Conservation (phyloP, 2,113 vertebrate genomes). For the Varanus komodoensis region DNA sequence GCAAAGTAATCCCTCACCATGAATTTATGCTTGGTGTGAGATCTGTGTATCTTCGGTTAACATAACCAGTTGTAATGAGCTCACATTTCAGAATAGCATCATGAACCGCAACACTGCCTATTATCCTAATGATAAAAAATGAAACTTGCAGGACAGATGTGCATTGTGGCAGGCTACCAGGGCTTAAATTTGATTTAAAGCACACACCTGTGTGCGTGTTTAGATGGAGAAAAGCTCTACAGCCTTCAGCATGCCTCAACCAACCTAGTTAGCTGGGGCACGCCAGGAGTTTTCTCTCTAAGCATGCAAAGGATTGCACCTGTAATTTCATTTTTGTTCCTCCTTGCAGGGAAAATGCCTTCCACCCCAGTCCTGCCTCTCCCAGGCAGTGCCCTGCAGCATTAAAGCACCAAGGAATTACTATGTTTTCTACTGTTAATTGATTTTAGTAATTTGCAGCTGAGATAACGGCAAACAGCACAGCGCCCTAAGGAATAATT, state of each 20-base stretch:
- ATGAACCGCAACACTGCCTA: background rate
- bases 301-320: too few relatives aligned
- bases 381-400: background rate
- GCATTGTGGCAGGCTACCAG: background rate
- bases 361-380: too few relatives aligned
- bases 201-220: too few relatives aligned
- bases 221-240: too few relatives aligned
- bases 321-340: too few relatives aligned
- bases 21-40: background rate
- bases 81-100: constrained; percentile 4
- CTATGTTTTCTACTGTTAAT: background rate
- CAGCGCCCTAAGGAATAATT: background rate
- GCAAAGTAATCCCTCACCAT: background rate
- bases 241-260: too few relatives aligned
- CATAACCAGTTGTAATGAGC: constrained; percentile 24
- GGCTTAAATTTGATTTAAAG: constrained; percentile 4
- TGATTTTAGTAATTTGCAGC: background rate
- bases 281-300: too few relatives aligned
- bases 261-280: too few relatives aligned
- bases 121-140: background rate
- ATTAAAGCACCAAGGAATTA: background rate
- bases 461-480: background rate
- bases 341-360: too few relatives aligned
- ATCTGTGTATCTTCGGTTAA: constrained; percentile 9
- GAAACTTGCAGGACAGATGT: background rate